Evolutionary conservation across 2,797 vertebrate genomes (phyloP), one percentile per base, ranked within the genome.

Genomic region (Percopsis omiscomaycus): DNA sequence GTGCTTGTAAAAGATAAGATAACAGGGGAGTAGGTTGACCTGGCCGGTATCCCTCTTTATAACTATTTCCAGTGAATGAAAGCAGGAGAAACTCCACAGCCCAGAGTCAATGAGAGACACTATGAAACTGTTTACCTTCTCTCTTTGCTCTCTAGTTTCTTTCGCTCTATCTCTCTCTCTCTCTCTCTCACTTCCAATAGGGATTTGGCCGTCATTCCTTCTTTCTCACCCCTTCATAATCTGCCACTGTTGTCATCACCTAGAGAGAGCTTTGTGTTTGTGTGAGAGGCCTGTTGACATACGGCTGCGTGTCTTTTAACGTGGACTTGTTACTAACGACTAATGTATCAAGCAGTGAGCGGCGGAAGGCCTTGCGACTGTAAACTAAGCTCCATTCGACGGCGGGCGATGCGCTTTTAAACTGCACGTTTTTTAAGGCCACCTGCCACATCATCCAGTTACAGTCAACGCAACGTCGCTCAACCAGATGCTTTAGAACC

Each of bases 141-240:
- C 28, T 49, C 28, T 49, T n/a, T 48, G 11, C 54, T 57, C n/a
- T 29, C 48, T 55, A 3, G 4, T 22, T 37, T 69, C 69, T 48
- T 44, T 72, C 69, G 69, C 72, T 75, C 74, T 56, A 73, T 4
- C 61, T 5, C 22, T 50, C 75, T 48, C 54, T 52, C 61, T 12
- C 52, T 0, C 13, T 15, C 42, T 71, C 55, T 13, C 59, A 51
- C 60, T n/a, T 14, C 37, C 28, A n/a, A 27, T 45, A 28, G 50
- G 55, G 54, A 44, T n/a, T 61, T 60, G 53, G 55, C 78, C 86
- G 81, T 90, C 90, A 77, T 27, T 71, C 74, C 85, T 73, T 86
- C 72, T 79, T 84, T 89, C 72, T 80, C 90, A 87, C 89, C 78
- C 74, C 44, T 68, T 90, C 84, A 87, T 89, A 84, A 88, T 75